phyloP scores from a whole-genome alignment of 2,113 vertebrate species.

The Megalops atlanticus region DNA sequence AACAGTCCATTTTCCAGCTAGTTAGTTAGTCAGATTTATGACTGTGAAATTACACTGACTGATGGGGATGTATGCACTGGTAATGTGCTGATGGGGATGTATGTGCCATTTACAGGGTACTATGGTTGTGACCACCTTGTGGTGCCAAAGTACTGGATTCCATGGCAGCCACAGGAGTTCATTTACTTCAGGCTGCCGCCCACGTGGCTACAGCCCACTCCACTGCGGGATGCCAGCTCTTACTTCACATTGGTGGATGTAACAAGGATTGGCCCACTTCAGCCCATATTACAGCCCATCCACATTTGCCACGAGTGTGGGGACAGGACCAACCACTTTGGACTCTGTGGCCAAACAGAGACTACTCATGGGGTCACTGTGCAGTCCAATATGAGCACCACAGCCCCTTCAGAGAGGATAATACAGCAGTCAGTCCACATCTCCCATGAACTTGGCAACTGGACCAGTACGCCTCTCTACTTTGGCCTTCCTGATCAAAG shows the following conservation, averaged over 20 bases:
- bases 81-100: no score
- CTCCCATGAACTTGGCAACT: not conserved
- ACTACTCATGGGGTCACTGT: no score
- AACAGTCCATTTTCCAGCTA: no score
- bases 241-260: not conserved
- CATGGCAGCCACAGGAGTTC: not conserved
- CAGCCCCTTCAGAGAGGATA: not conserved
- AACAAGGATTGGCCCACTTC: no score
- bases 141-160: not conserved
- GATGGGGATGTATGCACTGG: no score
- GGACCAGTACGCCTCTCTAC: not conserved
- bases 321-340: no score
- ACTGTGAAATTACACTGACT: no score
- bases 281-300: no score
- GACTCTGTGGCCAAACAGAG: no score
- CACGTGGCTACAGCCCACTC: not conserved
- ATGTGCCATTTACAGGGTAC: not conserved
- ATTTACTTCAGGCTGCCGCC: not conserved
- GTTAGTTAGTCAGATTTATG: no score
- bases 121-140: not conserved
- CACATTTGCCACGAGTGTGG: no score
- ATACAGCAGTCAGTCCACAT: not conserved
- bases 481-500: not conserved
- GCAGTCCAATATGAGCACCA: no score
- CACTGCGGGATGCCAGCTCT: not conserved